Percentiles rank a stretch among this genome's conserved stretches.
Conservation (phyloP, 2,888 invertebrate genomes). For the Hartigia nigra region DNA sequence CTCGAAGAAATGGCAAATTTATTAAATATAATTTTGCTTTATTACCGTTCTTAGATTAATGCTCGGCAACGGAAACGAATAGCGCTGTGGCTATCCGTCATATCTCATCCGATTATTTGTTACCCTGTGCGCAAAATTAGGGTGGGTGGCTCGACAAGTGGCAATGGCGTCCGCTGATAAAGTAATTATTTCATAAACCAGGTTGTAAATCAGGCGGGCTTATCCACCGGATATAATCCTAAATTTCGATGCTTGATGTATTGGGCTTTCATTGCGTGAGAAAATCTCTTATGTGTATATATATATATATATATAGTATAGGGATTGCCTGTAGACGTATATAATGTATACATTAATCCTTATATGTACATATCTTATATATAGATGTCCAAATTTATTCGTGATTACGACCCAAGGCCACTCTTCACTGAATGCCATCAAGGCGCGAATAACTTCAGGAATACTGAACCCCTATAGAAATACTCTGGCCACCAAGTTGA, state of each 20-base stretch:
- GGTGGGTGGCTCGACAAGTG: background rate
- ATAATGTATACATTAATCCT: background rate
- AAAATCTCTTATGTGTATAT: too few species aligned
- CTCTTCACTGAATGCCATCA: background rate
- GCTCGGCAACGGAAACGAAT: background rate
- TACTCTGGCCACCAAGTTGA: background rate
- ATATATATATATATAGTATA: background rate
- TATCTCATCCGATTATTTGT: background rate
- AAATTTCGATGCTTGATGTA: slow-evolving; percentile 4
- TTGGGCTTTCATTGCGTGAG: background rate
- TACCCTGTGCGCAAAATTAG: background rate
- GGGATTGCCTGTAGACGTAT: background rate
- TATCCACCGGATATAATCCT: background rate
- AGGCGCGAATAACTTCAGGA: background rate
- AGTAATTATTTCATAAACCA: slow-evolving; percentile 8
- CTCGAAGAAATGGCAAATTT: background rate
- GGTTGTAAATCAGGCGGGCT: background rate
- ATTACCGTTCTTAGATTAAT: background rate
- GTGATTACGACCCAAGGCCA: background rate
- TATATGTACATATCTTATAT: background rate
- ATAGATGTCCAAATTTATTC: background rate
- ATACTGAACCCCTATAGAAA: background rate
- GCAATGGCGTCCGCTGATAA: background rate
- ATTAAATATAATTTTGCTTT: background rate
- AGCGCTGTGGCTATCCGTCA: background rate